Base-by-base conservation (phyloP, 2,888 invertebrate genomes). In the Habroteleia sp. region DNA sequence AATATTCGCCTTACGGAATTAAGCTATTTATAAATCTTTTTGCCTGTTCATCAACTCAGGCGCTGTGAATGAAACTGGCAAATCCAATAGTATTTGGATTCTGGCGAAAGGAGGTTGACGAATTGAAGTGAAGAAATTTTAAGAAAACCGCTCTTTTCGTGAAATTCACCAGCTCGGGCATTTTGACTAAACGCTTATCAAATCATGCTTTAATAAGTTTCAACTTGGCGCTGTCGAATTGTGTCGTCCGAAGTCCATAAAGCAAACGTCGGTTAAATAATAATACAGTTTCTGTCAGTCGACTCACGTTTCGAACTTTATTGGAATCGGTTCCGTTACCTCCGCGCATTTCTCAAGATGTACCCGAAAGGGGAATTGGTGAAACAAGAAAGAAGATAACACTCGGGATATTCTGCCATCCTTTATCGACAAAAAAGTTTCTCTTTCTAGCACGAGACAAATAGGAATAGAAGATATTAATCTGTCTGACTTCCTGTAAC, bases 271-370 rank as follows among this genome's bases (percentile, higher is more conserved):
- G 66, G 79, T 82, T 80, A 83, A 82, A 83, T 84, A 84, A 84
- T 84, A 83, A 83, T 84, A 81, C 78, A 81, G 77, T 79, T 74
- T 79, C 79, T 80, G 81, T 82, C 81, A 86, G 83, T 86, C 86
- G 78, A 66, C 83, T 85, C 86, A 85, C 85, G 86, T 84, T 79
- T 82, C 77, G 82, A 85, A 85, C 84, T 85, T 85, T 85, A 85
- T 85, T 84, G 86, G 86, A 86, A 86, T 85, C 85, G 86, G 83
- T 84, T 83, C 83, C 83, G 86, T 85, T 85, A 85, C 85, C 85
- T 85, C 84, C 81, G 50, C 56, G 66, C 50, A 71, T 74, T 35
- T 62, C 73, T 50, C 54, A 63, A 76, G 74, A 31, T 44, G 79
- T 66, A 60, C 42, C 27, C 35, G 44, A 42, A 44, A 6, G 31